These are phyloP conservation scores for Clarias fuscus DNA, from an alignment of 2,797 vertebrate genomes.

Conservation along the genomic window DNA sequence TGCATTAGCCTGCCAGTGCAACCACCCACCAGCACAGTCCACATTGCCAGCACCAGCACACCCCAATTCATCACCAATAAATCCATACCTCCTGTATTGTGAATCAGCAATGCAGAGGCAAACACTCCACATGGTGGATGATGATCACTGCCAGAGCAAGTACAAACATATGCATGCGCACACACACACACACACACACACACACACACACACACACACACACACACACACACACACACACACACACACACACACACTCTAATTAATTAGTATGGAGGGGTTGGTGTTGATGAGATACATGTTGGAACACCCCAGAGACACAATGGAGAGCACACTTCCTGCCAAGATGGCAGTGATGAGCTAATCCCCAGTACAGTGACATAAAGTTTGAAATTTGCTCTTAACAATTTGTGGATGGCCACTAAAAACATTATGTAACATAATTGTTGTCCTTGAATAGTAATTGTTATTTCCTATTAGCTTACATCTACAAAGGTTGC, in stretches of 20 bases:
- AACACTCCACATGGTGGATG: neutral
- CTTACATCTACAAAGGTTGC: too few relatives aligned
- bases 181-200: neutral
- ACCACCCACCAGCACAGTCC: neutral
- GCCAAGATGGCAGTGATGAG: neutral
- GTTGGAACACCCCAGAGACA: neutral
- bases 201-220: neutral
- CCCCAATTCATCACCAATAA: conserved; percentile 20
- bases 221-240: neutral
- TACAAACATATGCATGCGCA: neutral
- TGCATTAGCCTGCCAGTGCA: conserved; percentile 43
- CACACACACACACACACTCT: neutral
- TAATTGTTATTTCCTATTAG: too few relatives aligned
- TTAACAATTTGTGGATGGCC: too few relatives aligned
- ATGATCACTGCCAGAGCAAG: neutral
- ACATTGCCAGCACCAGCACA: conserved; percentile 19
- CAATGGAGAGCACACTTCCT: neutral
- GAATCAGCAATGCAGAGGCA: conserved; percentile 12
- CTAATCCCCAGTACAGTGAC: neutral
- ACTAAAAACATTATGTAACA: too few relatives aligned
- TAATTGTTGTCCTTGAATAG: too few relatives aligned
- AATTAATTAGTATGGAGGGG: neutral
- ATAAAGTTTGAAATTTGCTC: neutral
- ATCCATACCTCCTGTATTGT: conserved; percentile 1
- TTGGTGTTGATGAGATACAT: neutral